Evolutionary conservation across 2,888 invertebrate genomes (phyloP).

Genomic region (Steinernema carpocapsae): DNA sequence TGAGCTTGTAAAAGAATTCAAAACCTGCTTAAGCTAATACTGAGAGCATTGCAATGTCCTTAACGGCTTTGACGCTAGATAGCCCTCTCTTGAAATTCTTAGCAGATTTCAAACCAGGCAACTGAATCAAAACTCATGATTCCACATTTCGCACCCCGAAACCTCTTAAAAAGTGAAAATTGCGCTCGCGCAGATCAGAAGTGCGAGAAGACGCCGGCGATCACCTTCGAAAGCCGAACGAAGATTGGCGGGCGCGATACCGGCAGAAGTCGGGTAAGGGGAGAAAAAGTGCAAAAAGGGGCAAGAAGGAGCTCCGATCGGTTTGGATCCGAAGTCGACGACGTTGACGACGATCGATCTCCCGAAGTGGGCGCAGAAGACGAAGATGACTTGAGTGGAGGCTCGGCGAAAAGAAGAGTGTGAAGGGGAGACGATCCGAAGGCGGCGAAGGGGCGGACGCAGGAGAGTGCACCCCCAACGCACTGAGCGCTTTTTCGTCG

Average conservation of each 20-base stretch:
- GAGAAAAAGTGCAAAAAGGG: constrained; percentile 24
- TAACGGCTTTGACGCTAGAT: no score
- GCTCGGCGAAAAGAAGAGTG: constrained; percentile 27
- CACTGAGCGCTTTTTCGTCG: constrained; percentile 31
- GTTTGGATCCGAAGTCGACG: background rate
- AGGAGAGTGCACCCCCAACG: constrained; percentile 33
- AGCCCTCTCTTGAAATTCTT: no score
- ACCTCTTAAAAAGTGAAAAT: background rate
- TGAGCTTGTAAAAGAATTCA: no score
- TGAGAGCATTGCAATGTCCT: no score
- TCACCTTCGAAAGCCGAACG: background rate
- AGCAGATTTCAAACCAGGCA: no score
- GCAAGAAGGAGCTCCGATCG: background rate
- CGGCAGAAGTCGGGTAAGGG: background rate
- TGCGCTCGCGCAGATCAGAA: background rate
- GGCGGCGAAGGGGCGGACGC: constrained; percentile 22
- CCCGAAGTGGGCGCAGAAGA: constrained; percentile 10
- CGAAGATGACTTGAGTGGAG: background rate
- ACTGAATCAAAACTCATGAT: no score
- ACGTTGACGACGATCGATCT: constrained; percentile 22
- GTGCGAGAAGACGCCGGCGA: background rate
- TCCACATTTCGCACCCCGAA: background rate
- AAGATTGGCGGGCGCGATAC: background rate
- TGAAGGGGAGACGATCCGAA: constrained; percentile 31
- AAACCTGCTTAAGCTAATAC: no score